Evolutionary conservation across 2,797 vertebrate genomes (phyloP), one percentile per base, ranked within the genome.

Genomic region (Acrossocheilus fasciatus): DNA sequence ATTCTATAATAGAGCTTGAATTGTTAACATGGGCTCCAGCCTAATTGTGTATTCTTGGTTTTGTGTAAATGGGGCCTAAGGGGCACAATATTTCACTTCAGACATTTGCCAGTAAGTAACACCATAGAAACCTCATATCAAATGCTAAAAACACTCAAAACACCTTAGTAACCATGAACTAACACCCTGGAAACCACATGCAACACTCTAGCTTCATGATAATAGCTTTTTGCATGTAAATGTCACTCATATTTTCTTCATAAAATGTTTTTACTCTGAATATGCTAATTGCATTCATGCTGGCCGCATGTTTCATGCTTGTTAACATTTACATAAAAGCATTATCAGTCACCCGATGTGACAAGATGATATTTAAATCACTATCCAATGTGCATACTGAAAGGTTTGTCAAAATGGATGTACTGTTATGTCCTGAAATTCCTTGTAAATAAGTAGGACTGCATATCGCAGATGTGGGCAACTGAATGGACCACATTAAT

Each of bases 331-430:
- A 41, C 50, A 43, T 82, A 57, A 72, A 82, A 82, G 4, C 34
- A 20, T 76, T 54, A 76, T 76, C 2, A 23, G 50, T 23, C 34
- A 23, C 30, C 10, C 8, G 30, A 54, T 72, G 34, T 66, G 26
- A 68, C 54, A 54, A 78, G 23, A 74, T 18, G 26, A 52, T 57
- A 26, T 84, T 79, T 72, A 82, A 85, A 84, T 23, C 30, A 36
- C 74, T 54, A 36, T 54, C 30, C 30, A 23, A 17, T 17, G 64
- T 66, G 78, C 36, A n/a, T 57, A 54, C 36, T 3, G 70, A 57
- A 81, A 73, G 50, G 68, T 57, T 86, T 59, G 76, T 87, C 73
- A 83, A 83, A 86, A 69, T 68, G 11, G 52, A 77, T 12, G 30
- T 10, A 34, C n/a, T 30, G 30, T 30, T 52, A 14, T 23, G 47